Base-by-base conservation (phyloP, 1,140 invertebrate genomes). In the Lamellibrachia luymesi region DNA sequence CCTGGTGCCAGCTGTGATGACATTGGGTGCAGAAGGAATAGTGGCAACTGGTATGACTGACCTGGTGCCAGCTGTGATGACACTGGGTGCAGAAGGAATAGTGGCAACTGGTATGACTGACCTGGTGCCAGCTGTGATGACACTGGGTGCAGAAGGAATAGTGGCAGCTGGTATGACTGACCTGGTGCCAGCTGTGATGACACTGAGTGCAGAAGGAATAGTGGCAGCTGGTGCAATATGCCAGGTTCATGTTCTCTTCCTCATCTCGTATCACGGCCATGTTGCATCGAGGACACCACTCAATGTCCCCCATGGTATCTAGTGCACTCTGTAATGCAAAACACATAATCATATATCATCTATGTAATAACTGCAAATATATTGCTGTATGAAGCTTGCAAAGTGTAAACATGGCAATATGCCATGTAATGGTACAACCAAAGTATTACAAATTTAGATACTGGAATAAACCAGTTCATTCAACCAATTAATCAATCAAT, bases 251-350 rank as follows among this genome's bases (percentile, higher is more conserved):
- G 4, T 50, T 51, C 8, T 94, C 93, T 51, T 95, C 94, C 80
- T 93, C 93, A 90, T 95, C 95, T 22, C 80, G 52, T 22, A 95
- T 94, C 56, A 95, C 94, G 0, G 94, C 92, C 38, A 92, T 90
- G n/a, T 94, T 93, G 93, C 95, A 95, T 17, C 95, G 93, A 13
- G 95, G 95, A 93, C 95, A 95, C 94, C 94, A 95, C 10, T 93
- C 94, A 17, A 95, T 94, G 93, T 95, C 95, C 10, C 93, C 93
- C 95, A 95, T 95, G 2, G 91, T 93, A 92, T 95, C 95, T 64
- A 95, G 93, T 7, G 94, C 94, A 94, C 94, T 95, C 95, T 95
- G 94, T 10, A 38, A 38, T 38, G 38, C 38, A 38, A 38, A 38
- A 38, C 38, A 38, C 38, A 38, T 38, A 38, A 38, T 38, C 0